These are phyloP conservation scores for Edolisoma coerulescens DNA, from an alignment of 2,113 vertebrate genomes.

Conservation along the genomic window DNA sequence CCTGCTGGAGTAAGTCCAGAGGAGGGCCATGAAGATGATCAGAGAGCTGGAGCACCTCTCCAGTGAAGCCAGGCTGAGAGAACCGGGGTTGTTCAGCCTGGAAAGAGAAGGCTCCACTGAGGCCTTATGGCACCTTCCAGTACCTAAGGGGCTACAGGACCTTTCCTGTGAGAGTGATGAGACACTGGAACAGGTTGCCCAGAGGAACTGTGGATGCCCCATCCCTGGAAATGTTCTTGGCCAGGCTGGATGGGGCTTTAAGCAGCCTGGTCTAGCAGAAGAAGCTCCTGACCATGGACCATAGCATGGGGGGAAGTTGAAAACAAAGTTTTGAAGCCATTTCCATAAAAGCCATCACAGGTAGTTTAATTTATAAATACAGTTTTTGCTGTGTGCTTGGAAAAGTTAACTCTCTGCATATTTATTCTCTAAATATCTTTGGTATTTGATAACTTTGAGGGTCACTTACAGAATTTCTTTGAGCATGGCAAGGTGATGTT, in stretches of 20 bases:
- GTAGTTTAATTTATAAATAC: background rate
- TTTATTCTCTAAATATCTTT: background rate
- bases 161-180: background rate
- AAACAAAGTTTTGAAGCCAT: background rate
- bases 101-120: background rate
- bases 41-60: background rate
- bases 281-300: background rate
- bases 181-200: background rate
- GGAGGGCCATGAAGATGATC: background rate
- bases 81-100: background rate
- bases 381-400: background rate
- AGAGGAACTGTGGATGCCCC: background rate
- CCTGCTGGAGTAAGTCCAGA: background rate
- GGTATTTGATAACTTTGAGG: background rate
- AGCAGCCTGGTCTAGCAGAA: background rate
- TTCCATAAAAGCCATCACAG: background rate
- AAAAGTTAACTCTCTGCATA: background rate
- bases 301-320: background rate
- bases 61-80: background rate
- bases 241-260: background rate
- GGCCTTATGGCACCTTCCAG: background rate
- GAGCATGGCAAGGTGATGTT: background rate
- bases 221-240: background rate
- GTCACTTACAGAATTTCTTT: background rate
- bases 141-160: too few species aligned